phyloP scores from a whole-genome alignment of 1,140 invertebrate genomes.

The Drosophila arawakana region DNA sequence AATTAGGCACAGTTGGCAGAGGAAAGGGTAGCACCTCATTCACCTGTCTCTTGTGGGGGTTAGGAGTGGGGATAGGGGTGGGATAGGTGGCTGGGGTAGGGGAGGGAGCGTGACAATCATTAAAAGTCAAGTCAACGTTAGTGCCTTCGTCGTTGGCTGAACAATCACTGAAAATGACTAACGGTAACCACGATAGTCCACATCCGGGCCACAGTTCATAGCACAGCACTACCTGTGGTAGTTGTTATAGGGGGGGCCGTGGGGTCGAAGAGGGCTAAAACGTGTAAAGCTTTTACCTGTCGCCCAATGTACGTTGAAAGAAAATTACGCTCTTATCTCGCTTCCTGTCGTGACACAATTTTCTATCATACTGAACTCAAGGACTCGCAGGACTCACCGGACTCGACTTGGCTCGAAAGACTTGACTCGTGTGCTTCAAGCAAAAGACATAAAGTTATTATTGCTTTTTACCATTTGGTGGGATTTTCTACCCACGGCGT shows the following conservation, averaged over 20 bases:
- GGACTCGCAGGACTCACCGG: conserved; percentile 29
- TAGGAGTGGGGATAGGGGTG: background rate
- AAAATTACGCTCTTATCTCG: conserved; percentile 84
- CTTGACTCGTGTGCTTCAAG: conserved; percentile 34
- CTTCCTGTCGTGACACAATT: conserved; percentile 84
- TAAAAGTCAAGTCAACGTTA: conserved; percentile 76
- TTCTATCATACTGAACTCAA: conserved; percentile 77
- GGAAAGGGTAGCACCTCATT: conserved; percentile 15
- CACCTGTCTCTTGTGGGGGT: conserved; percentile 66
- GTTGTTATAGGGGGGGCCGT: conserved; percentile 1
- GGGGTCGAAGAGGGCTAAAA: background rate
- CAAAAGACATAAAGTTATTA: conserved; percentile 83
- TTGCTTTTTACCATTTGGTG: conserved; percentile 58
- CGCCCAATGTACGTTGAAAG: conserved; percentile 70
- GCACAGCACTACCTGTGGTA: background rate
- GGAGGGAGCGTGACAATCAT: conserved; percentile 80
- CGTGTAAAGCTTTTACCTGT: conserved; percentile 63
- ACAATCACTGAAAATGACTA: conserved; percentile 83
- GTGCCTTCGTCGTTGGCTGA: conserved; percentile 66
- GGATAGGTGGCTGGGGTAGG: background rate
- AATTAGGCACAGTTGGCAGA: conserved; percentile 63
- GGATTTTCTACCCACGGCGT: conserved; percentile 10
- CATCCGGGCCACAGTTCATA: conserved; percentile 66
- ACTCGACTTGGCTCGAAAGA: conserved; percentile 1
- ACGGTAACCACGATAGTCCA: conserved; percentile 82